Evolutionary conservation across 2,113 vertebrate genomes (phyloP).

Genomic region (Mormoops blainvillei): DNA sequence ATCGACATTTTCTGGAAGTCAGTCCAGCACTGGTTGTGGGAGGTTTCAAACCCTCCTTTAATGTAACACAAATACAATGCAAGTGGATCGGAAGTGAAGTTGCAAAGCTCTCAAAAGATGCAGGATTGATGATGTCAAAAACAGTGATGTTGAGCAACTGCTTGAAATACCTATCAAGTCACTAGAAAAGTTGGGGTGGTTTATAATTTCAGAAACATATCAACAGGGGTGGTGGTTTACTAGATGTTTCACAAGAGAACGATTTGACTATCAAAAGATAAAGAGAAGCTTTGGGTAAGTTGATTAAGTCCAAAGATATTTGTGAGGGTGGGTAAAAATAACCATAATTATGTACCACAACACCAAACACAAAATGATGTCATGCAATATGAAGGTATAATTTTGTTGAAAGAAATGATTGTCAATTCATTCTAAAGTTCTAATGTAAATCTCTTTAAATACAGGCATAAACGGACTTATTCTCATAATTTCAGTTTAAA

Average conservation of each 20-base stretch:
- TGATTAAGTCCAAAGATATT: not conserved
- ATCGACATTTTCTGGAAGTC: not conserved
- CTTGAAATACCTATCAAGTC: not conserved
- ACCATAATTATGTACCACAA: not conserved
- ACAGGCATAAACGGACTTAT: not conserved
- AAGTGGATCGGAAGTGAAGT: not conserved
- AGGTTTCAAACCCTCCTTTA: constrained; percentile 12
- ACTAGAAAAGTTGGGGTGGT: not conserved
- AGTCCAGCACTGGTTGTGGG: not conserved
- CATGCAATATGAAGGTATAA: not conserved
- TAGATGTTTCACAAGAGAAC: not conserved
- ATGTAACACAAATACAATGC: not conserved
- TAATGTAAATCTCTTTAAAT: not conserved
- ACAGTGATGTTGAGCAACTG: not conserved
- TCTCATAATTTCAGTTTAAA: constrained; percentile 11
- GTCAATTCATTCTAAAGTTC: not conserved
- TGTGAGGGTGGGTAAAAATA: not conserved
- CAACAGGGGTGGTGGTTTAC: not conserved
- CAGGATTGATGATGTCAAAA: not conserved
- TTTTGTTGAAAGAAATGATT: not conserved
- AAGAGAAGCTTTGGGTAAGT: not conserved
- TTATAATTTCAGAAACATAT: not conserved
- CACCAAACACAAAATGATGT: not conserved
- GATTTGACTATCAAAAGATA: not conserved
- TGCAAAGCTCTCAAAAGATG: not conserved